These are phyloP conservation scores for Drosophila mayri DNA, from an alignment of 1,140 invertebrate genomes.

Conservation along the genomic window DNA sequence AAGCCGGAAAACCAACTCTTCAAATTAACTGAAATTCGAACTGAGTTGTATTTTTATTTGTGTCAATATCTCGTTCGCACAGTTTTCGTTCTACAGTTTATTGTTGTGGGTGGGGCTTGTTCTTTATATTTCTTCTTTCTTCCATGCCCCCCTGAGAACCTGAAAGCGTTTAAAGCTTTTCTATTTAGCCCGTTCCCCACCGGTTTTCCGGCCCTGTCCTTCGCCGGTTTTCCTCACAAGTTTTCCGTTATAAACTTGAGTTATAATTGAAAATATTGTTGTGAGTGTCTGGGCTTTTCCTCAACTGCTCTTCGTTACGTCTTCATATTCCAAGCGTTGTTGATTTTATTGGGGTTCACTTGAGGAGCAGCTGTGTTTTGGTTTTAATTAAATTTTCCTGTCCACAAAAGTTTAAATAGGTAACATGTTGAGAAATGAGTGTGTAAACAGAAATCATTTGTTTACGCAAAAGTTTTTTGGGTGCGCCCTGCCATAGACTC, in stretches of 20 bases:
- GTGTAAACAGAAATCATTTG: slow-evolving; percentile 79
- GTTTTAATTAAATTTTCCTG: slow-evolving; percentile 82
- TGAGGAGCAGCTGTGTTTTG: slow-evolving; percentile 73
- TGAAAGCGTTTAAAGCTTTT: slow-evolving; percentile 53
- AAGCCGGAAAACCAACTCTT: slow-evolving; percentile 42
- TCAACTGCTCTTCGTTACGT: slow-evolving; percentile 3
- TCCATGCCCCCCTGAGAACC: slow-evolving; percentile 21
- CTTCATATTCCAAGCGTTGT: slow-evolving; percentile 46
- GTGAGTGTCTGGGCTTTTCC: slow-evolving; percentile 24
- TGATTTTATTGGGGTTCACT: slow-evolving; percentile 48
- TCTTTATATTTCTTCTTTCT: slow-evolving; percentile 31
- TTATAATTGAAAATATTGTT: slow-evolving; percentile 81
- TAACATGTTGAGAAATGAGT: slow-evolving; percentile 79
- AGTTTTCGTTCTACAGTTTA: slow-evolving; percentile 42
- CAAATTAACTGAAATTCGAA: slow-evolving; percentile 75
- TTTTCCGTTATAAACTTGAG: slow-evolving; percentile 77
- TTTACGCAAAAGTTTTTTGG: slow-evolving; percentile 49
- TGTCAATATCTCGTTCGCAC: slow-evolving; percentile 42
- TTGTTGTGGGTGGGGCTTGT: slow-evolving; percentile 37
- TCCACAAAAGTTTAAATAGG: slow-evolving; percentile 82
- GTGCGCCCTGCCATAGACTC: background rate
- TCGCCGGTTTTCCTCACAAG: slow-evolving; percentile 40
- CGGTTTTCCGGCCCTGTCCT: slow-evolving; percentile 21
- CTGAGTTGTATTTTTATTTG: slow-evolving; percentile 38
- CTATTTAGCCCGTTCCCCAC: slow-evolving; percentile 23